Percentiles rank a stretch among this genome's conserved stretches.
Evolutionary conservation across 1,140 invertebrate genomes (phyloP).

Genomic region (Helicoverpa armigera): DNA sequence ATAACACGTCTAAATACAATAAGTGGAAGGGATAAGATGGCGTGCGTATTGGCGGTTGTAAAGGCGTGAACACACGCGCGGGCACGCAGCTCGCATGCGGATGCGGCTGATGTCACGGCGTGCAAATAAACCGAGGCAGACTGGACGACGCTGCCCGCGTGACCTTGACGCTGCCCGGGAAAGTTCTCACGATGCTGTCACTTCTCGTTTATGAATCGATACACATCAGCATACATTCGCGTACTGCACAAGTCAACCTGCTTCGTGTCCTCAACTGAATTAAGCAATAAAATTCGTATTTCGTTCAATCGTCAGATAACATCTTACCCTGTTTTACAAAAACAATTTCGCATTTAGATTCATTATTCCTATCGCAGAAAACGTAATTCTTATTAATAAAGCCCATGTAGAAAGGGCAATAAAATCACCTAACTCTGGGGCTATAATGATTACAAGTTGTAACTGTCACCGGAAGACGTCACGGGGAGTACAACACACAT

Average conservation of each 20-base stretch:
- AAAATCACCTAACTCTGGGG: constrained; percentile 41
- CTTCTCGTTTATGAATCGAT: constrained; percentile 28
- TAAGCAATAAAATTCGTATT: neutral
- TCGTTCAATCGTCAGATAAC: neutral
- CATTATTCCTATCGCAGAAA: constrained; percentile 2
- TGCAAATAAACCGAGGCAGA: constrained; percentile 72
- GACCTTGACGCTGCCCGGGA: constrained; percentile 66
- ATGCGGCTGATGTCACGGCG: constrained; percentile 70
- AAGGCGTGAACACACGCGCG: constrained; percentile 70
- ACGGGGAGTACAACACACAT: constrained; percentile 61
- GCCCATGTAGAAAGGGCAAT: constrained; percentile 18
- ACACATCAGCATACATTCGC: neutral
- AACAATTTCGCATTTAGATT: neutral
- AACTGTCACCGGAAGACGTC: constrained; percentile 64
- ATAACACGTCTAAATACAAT: constrained; percentile 81
- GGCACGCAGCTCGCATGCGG: constrained; percentile 68
- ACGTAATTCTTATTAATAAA: constrained; percentile 24
- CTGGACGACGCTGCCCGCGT: constrained; percentile 71
- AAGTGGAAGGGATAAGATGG: constrained; percentile 77
- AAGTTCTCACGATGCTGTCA: constrained; percentile 61
- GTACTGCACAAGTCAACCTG: neutral
- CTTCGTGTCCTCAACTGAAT: neutral
- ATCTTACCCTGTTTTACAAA: neutral
- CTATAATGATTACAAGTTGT: constrained; percentile 52
- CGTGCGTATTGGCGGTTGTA: constrained; percentile 62